Evolutionary conservation across 2,888 invertebrate genomes (phyloP).

Genomic region (Clostera curtula): DNA sequence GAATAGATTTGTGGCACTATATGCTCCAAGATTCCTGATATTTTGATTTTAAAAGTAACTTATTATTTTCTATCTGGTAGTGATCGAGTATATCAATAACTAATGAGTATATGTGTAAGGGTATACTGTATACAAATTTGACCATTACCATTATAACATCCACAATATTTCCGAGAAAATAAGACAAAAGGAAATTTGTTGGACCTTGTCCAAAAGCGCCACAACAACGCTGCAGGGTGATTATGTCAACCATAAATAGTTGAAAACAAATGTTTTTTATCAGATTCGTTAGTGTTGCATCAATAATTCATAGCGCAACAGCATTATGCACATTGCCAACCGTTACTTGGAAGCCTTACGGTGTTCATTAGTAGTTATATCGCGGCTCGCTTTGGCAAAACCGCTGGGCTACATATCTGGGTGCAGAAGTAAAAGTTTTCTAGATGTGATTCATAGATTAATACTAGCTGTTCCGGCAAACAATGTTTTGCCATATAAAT

Average conservation of each 20-base stretch:
- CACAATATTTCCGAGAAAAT: conserved; percentile 33
- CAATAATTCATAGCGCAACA: conserved; percentile 65
- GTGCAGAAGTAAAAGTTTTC: conserved; percentile 25
- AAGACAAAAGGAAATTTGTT: conserved; percentile 22
- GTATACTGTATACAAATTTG: conserved; percentile 11
- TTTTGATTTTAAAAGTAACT: no score
- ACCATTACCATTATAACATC: conserved; percentile 9
- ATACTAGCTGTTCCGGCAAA: no score
- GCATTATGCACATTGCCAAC: conserved; percentile 64
- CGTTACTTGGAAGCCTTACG: conserved; percentile 71
- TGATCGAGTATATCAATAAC: no score
- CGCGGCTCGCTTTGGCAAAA: conserved; percentile 70
- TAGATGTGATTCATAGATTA: conserved; percentile 22
- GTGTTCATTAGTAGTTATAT: conserved; percentile 68
- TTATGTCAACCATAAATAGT: conserved; percentile 50
- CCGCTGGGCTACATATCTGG: conserved; percentile 65
- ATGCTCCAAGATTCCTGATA: no score
- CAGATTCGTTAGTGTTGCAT: conserved; percentile 59
- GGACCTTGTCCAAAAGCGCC: conserved; percentile 26
- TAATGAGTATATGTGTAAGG: no score
- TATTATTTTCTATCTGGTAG: no score
- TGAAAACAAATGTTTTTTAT: conserved; percentile 65
- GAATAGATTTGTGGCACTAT: no score
- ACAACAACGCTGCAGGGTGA: conserved; percentile 35
- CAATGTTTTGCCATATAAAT: no score